Conservation (phyloP, 2,113 vertebrate genomes). For the Chrysochloris asiatica region DNA sequence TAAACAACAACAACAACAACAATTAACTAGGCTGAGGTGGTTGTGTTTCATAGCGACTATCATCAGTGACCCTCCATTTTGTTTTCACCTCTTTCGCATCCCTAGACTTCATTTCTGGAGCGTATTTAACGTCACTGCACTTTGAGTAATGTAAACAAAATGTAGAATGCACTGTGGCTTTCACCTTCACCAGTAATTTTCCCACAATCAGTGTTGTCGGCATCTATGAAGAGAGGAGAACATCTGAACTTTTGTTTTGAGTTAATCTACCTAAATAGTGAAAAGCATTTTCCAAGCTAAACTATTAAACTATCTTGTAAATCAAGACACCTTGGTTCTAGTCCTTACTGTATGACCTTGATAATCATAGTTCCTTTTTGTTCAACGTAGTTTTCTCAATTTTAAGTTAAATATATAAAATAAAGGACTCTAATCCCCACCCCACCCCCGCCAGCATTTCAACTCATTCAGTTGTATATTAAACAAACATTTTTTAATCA, state of each 20-base stretch:
- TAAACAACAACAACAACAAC: too few relatives aligned
- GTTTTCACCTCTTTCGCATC: neutral
- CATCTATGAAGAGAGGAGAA: neutral
- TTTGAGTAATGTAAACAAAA: neutral
- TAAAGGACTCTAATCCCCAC: too few relatives aligned
- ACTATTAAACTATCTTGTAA: neutral
- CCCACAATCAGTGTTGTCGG: neutral
- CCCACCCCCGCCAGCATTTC: too few relatives aligned
- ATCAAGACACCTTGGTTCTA: neutral
- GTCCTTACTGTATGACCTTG: neutral
- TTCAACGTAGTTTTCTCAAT: neutral
- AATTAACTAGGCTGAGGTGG: neutral
- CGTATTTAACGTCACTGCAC: neutral
- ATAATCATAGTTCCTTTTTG: neutral
- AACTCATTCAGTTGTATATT: neutral
- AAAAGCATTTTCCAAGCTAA: neutral
- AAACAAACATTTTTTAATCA: neutral
- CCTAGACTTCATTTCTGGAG: neutral
- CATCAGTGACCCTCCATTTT: neutral
- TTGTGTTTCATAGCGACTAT: neutral
- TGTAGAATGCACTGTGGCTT: neutral
- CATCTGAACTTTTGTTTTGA: neutral
- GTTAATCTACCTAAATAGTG: neutral
- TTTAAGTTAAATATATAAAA: neutral
- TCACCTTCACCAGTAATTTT: neutral